Conservation (phyloP, 1,140 invertebrate species). For the Nasonia vitripennis region DNA sequence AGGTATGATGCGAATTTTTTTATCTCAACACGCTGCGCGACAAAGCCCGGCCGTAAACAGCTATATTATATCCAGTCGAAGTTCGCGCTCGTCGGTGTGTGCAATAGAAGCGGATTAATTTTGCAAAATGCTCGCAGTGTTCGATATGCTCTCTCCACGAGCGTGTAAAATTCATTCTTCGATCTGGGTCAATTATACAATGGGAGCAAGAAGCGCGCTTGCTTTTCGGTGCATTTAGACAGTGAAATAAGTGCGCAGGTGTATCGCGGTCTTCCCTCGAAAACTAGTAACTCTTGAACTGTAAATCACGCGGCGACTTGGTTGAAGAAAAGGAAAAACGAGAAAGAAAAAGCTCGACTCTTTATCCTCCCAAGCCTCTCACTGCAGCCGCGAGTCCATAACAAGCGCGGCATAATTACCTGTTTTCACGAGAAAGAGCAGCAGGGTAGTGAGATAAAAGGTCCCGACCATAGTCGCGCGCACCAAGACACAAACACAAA, state of each 20-base stretch:
- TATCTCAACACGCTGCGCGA: no score
- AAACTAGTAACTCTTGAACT: no score
- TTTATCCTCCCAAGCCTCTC: no score
- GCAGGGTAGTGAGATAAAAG: conserved; percentile 57
- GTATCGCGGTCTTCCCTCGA: no score
- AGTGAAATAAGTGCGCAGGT: not conserved
- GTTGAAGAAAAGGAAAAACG: no score
- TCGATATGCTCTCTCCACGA: not conserved
- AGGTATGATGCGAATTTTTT: no score
- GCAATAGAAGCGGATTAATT: not conserved
- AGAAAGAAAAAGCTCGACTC: not conserved
- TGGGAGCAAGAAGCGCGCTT: not conserved
- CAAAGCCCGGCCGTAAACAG: no score
- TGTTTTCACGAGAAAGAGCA: conserved; percentile 64
- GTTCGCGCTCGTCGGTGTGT: no score
- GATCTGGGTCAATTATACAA: conserved; percentile 15
- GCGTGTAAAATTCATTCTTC: conserved; percentile 12
- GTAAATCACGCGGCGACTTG: no score
- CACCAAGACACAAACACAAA: not conserved
- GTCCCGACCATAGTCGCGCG: conserved; percentile 53
- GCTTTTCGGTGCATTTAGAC: not conserved
- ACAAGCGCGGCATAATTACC: conserved; percentile 56
- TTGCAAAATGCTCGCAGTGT: not conserved
- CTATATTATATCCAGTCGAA: no score
- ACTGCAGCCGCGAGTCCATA: not conserved